A percentile compares a stretch with the other conserved stretches of the same genome.
phyloP scores from a whole-genome alignment of 2,113 vertebrate genomes.

The Phyllostomus hastatus region DNA sequence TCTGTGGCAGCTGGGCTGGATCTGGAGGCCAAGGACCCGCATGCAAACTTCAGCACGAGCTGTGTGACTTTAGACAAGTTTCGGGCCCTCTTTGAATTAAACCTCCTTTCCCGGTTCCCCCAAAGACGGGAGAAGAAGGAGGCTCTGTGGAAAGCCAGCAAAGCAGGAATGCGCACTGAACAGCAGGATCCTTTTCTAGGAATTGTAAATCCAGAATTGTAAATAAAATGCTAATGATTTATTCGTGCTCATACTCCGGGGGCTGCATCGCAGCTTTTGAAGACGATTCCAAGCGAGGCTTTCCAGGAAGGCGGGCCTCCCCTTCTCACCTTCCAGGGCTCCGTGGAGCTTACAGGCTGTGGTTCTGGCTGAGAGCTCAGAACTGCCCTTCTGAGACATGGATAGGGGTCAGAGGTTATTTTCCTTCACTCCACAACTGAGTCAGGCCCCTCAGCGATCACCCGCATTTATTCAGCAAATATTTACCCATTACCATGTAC shows the following conservation, averaged over 20 bases:
- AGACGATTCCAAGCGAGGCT: conserved; percentile 61
- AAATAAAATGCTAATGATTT: conserved; percentile 80
- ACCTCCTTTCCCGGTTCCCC: not conserved
- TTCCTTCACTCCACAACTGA: not conserved
- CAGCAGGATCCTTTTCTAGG: conserved; percentile 73
- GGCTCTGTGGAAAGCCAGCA: not conserved
- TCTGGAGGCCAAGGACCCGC: not conserved
- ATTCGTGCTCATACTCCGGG: conserved; percentile 73
- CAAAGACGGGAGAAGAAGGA: not conserved
- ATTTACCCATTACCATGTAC: not conserved
- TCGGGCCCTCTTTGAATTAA: not conserved
- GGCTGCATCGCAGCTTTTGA: conserved; percentile 68
- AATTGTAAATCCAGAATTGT: conserved; percentile 75
- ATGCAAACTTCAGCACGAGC: not conserved
- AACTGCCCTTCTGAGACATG: not conserved
- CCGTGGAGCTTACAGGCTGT: not conserved
- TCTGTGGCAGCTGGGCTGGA: not conserved
- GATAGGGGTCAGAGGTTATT: not conserved
- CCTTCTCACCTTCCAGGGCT: not conserved
- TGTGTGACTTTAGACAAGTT: not conserved
- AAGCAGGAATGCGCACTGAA: conserved; percentile 56
- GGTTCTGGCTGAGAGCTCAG: not conserved
- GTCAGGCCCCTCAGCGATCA: not conserved
- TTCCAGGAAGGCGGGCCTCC: conserved; percentile 71
- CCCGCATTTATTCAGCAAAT: not conserved